These are phyloP conservation scores for Asbolus verrucosus DNA, from an alignment of 1,140 invertebrate species.

Conservation along the genomic window DNA sequence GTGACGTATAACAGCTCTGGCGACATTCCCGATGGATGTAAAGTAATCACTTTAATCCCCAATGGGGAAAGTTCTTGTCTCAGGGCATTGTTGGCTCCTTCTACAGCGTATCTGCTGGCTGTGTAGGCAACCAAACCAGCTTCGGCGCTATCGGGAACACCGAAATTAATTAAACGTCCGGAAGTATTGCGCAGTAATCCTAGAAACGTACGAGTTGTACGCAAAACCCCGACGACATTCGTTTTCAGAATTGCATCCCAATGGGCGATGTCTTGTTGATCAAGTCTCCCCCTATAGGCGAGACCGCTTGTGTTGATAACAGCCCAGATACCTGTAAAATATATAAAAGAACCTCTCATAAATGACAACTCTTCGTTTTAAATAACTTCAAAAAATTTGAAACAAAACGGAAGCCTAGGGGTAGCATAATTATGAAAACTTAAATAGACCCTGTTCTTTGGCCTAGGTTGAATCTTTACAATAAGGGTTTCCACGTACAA, in stretches of 20 bases:
- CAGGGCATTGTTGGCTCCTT: slow-evolving; percentile 78
- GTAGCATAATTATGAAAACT: too few relatives aligned
- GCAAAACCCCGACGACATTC: slow-evolving; percentile 80
- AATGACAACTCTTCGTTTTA: slow-evolving; percentile 17
- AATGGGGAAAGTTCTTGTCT: slow-evolving; percentile 75
- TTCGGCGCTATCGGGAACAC: slow-evolving; percentile 62
- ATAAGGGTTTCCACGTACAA: too few relatives aligned
- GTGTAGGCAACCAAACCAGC: slow-evolving; percentile 60
- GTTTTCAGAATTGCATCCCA: slow-evolving; percentile 83
- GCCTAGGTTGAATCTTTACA: too few relatives aligned
- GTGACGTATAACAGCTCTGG: slow-evolving; percentile 72
- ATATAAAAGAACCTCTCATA: slow-evolving; percentile 47
- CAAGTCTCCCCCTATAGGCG: slow-evolving; percentile 75
- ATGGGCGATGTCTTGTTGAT: slow-evolving; percentile 77
- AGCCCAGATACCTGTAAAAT: slow-evolving; percentile 79
- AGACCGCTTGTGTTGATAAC: slow-evolving; percentile 84
- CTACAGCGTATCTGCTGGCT: slow-evolving; percentile 69
- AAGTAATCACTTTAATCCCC: slow-evolving; percentile 79
- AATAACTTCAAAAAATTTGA: too few relatives aligned
- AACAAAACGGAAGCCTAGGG: too few relatives aligned
- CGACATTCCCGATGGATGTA: slow-evolving; percentile 78
- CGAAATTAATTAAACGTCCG: slow-evolving; percentile 73
- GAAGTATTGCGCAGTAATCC: slow-evolving; percentile 73
- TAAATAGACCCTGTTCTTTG: too few relatives aligned
- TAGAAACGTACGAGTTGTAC: slow-evolving; percentile 80